Evolutionary conservation across 30 jellyfish, hydroid and myxozoan genomes (phyloP).

Genomic region (Pseudorhiza aurosa): DNA sequence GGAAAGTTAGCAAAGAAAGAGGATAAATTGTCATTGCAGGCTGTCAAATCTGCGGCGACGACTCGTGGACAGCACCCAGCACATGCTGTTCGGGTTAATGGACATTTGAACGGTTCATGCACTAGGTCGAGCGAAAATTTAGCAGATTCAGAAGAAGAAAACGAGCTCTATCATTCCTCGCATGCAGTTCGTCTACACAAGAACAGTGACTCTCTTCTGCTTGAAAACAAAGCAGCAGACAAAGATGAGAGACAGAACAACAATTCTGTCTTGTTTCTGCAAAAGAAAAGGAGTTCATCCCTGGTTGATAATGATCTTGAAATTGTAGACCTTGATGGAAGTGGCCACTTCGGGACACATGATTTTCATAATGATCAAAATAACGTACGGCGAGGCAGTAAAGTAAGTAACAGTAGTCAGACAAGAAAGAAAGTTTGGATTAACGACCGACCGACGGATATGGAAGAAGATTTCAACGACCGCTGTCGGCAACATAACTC

Average conservation of each 20-base stretch:
- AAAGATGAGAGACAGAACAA: slow-evolving; percentile 7
- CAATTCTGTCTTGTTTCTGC: not conserved
- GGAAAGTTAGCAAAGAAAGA: slow-evolving; percentile 53
- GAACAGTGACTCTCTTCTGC: slow-evolving; percentile 35
- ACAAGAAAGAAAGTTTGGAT: slow-evolving; percentile 26
- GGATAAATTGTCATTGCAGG: slow-evolving; percentile 24
- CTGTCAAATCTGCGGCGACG: not conserved
- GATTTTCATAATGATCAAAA: not conserved
- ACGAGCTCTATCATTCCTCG: slow-evolving; percentile 58
- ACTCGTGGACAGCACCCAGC: slow-evolving; percentile 5
- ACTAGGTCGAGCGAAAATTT: slow-evolving; percentile 23
- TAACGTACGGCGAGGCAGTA: not conserved
- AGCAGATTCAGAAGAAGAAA: slow-evolving; percentile 33
- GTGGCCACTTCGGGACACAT: not conserved
- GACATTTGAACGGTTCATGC: slow-evolving; percentile 36
- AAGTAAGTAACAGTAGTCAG: slow-evolving; percentile 32
- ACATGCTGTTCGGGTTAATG: slow-evolving; percentile 1
- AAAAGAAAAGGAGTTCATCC: slow-evolving; percentile 7
- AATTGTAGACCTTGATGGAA: slow-evolving; percentile 51
- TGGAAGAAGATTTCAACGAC: slow-evolving; percentile 25
- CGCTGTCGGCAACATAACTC: not conserved
- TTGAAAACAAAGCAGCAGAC: slow-evolving; percentile 48
- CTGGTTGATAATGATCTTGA: slow-evolving; percentile 44
- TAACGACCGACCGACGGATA: slow-evolving; percentile 37
- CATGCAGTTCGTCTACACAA: slow-evolving; percentile 54